Evolutionary conservation across 2,113 vertebrate species (phyloP).

Genomic region (Grus americana): DNA sequence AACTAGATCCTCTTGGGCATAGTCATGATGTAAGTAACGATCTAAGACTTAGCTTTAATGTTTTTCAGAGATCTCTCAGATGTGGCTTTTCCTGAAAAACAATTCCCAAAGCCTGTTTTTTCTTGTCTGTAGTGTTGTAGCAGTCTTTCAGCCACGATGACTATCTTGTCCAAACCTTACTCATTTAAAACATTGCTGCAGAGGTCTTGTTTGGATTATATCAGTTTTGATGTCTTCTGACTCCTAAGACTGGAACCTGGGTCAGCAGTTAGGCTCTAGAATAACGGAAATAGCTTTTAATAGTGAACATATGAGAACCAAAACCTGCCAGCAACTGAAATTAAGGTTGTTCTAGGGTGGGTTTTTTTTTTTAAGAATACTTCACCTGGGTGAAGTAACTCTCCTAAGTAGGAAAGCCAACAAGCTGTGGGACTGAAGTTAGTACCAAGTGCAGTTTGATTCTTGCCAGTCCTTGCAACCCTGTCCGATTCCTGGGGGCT

Average conservation of each 20-base stretch:
- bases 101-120: neutral
- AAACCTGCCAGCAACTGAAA: neutral
- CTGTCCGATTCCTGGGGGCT: neutral
- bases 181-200: neutral
- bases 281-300: neutral
- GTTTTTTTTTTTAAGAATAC: neutral
- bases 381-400: neutral
- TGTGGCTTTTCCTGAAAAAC: neutral
- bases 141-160: neutral
- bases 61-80: neutral
- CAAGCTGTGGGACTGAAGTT: neutral
- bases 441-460: neutral
- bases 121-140: neutral
- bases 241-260: neutral
- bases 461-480: neutral
- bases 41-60: neutral
- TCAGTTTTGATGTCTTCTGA: neutral
- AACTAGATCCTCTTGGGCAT: neutral
- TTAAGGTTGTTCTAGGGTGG: neutral
- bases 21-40: neutral
- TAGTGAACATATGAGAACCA: neutral
- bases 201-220: neutral
- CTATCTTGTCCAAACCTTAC: rapidly evolving
- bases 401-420: neutral
- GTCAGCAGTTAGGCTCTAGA: neutral